Base-by-base conservation (phyloP, 2,888 invertebrate species). In the Beris morrisii region DNA sequence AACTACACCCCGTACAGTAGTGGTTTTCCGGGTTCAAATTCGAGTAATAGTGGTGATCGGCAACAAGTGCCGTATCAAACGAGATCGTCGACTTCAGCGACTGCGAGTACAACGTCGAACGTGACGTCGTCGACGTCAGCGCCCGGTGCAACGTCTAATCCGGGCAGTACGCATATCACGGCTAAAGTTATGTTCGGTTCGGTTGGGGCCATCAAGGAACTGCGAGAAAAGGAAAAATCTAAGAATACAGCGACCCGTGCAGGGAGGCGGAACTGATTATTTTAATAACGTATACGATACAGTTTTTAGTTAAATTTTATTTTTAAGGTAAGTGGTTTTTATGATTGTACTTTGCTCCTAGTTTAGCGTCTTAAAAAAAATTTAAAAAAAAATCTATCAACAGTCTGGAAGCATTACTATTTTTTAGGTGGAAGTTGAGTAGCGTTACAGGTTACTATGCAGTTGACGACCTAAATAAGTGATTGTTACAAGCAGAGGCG, bases 131-230 rank as follows among this genome's bases (percentile, higher is more conserved):
- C 68, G 48, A 38, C 38, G 38, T 69, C 71, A n/a, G 69, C 74
- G 43, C 72, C 65, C 12, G 55, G 74, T 66, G 65, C 67, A 66
- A 67, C 68, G 44, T 66, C 69, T 68, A 64, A 68, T 46, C 67
- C 70, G 63, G 69, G 64, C 59, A 77, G 77, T 68, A 75, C 79
- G 57, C 78, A 89, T 81, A 86, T 89, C 77, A 88, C 88, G 72
- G 88, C 89, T 77, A 89, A 89, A 82, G 88, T 89, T 70, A 84
- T 89, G 78, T 88, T 89, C 78, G 88, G 88, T 69, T 87, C 87
- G 73, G 88, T 89, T 76, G 85, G 88, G 70, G 86, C 88, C 76
- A 88, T 89, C 81, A 88, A 88, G 81, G 87, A 88, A 79, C 83
- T 89, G 77, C 87, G 89, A 75, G 86, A 88, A 78, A 87, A 88